Percentiles rank a stretch among this genome's conserved stretches.
Evolutionary conservation across 1,140 invertebrate genomes (phyloP).

Genomic region (Brachionus koreanus): DNA sequence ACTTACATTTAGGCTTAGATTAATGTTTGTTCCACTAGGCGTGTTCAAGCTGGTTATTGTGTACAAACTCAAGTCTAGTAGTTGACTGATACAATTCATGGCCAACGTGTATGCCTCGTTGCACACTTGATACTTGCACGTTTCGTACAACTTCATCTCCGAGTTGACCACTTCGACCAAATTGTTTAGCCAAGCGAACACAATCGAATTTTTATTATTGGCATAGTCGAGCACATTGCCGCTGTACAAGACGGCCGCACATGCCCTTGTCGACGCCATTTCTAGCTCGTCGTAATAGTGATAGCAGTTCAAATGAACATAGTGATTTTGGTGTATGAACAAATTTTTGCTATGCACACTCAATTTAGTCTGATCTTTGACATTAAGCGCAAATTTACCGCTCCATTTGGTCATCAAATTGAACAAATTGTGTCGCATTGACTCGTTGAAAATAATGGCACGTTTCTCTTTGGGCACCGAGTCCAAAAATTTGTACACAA

Average conservation of each 20-base stretch:
- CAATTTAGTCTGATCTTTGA: not conserved
- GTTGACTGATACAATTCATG: slow-evolving; percentile 83
- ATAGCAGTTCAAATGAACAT: slow-evolving; percentile 18
- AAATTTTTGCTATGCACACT: not conserved
- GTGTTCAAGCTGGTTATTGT: slow-evolving; percentile 61
- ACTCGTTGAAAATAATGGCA: not conserved
- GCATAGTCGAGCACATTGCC: slow-evolving; percentile 80
- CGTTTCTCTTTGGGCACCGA: not conserved
- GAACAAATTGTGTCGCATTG: slow-evolving; percentile 20
- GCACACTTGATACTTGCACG: not conserved
- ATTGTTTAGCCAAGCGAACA: slow-evolving; percentile 88
- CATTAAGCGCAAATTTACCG: slow-evolving; percentile 71
- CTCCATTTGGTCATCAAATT: slow-evolving; percentile 35
- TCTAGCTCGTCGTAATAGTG: slow-evolving; percentile 63
- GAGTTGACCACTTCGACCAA: slow-evolving; percentile 76
- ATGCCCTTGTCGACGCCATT: slow-evolving; percentile 73
- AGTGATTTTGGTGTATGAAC: slow-evolving; percentile 19
- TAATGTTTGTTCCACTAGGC: not conserved
- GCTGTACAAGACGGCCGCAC: slow-evolving; percentile 84
- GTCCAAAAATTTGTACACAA: slow-evolving; percentile 28
- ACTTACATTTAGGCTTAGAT: not conserved
- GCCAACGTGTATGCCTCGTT: slow-evolving; percentile 78
- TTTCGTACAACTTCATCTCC: slow-evolving; percentile 61
- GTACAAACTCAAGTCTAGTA: slow-evolving; percentile 93
- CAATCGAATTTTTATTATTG: slow-evolving; percentile 77